These are phyloP conservation scores for Hydractinia symbiolongicarpus DNA, from an alignment of 30 jellyfish, hydroid and myxozoan genomes.

Conservation along the genomic window DNA sequence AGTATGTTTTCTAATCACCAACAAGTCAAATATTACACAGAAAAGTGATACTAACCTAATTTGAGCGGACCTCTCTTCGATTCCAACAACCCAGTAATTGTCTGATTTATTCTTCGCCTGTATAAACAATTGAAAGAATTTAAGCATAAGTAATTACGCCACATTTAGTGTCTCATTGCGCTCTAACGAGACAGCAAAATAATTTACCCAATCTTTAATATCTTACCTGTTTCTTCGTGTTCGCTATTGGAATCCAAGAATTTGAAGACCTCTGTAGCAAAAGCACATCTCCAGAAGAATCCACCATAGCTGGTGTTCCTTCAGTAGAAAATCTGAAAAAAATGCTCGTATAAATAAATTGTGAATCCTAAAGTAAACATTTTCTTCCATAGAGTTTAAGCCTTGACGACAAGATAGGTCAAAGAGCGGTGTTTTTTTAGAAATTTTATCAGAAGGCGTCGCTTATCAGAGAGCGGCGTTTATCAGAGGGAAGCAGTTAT, in stretches of 20 bases:
- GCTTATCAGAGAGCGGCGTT: too few species aligned
- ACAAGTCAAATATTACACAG: not conserved
- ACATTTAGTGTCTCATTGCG: not conserved
- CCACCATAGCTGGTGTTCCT: slow-evolving; percentile 67
- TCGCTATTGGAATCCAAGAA: slow-evolving; percentile 59
- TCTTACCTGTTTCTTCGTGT: slow-evolving; percentile 55
- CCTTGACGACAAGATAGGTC: too few species aligned
- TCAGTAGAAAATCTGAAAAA: slow-evolving; percentile 56
- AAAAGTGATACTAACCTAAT: slow-evolving; percentile 47
- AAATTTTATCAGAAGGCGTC: too few species aligned
- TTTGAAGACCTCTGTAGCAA: slow-evolving; percentile 52
- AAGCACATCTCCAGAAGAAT: slow-evolving; percentile 59
- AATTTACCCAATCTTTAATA: not conserved
- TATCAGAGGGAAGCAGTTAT: too few species aligned
- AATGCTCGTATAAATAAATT: not conserved
- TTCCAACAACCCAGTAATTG: slow-evolving; percentile 81
- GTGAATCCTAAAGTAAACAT: too few species aligned
- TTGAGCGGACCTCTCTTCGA: slow-evolving; percentile 73
- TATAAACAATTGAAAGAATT: not conserved
- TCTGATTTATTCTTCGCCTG: slow-evolving; percentile 78
- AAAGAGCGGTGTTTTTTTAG: too few species aligned
- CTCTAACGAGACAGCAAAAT: not conserved
- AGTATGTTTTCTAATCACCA: too few species aligned
- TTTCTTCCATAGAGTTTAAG: too few species aligned
- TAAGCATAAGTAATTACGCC: not conserved